Percentiles rank a stretch among this genome's conserved stretches.
phyloP scores from a whole-genome alignment of 2,888 invertebrate species.

The Hypolimnas misippus region DNA sequence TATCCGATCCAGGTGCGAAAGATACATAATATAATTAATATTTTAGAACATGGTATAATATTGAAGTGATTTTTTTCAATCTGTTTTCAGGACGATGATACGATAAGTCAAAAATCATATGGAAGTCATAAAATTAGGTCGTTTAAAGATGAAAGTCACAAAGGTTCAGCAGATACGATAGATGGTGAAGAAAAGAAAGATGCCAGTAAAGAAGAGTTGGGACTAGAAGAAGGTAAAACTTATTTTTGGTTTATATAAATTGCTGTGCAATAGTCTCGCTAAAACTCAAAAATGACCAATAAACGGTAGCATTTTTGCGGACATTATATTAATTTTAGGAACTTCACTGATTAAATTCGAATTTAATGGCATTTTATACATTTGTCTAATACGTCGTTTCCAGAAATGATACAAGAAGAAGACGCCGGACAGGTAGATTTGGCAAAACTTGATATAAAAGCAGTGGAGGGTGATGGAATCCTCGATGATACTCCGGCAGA shows the following conservation, averaged over 20 bases:
- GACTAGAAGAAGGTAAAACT: slow-evolving; percentile 88
- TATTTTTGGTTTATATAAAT: not conserved
- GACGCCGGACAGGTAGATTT: slow-evolving; percentile 87
- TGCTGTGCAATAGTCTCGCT: too few relatives aligned
- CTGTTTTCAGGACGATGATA: slow-evolving; percentile 87
- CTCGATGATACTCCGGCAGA: slow-evolving; percentile 96
- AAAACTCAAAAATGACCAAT: too few relatives aligned
- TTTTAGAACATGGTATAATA: too few relatives aligned
- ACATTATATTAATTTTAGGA: not conserved
- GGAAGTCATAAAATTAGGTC: slow-evolving; percentile 96
- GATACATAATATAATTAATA: too few relatives aligned
- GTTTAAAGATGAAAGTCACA: slow-evolving; percentile 95
- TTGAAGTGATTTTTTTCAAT: too few relatives aligned
- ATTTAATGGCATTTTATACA: not conserved
- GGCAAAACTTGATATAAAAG: slow-evolving; percentile 87
- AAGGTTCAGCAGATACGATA: slow-evolving; percentile 93
- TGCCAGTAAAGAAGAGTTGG: slow-evolving; percentile 95
- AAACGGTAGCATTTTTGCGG: not conserved
- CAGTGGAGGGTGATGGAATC: slow-evolving; percentile 91
- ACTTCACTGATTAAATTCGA: not conserved
- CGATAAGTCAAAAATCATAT: slow-evolving; percentile 95
- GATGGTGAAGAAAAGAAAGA: slow-evolving; percentile 95
- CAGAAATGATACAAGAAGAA: slow-evolving; percentile 84
- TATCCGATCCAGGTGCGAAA: slow-evolving; percentile 84
- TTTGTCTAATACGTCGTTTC: slow-evolving; percentile 23